phyloP scores from a whole-genome alignment of 1,140 invertebrate species.

The Orchestia grillus region DNA sequence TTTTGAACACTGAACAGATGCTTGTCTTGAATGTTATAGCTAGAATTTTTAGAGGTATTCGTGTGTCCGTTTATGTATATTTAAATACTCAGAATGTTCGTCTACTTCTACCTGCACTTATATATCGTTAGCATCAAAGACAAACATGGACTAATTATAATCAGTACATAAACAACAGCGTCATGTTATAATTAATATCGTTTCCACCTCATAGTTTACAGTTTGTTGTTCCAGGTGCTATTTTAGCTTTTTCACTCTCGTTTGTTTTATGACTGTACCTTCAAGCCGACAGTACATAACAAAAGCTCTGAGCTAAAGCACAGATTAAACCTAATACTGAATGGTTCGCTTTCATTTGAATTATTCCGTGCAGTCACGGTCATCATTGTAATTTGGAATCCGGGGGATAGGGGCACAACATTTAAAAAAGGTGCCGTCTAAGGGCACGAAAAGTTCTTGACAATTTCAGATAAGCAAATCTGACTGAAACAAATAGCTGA shows the following conservation, averaged over 20 bases:
- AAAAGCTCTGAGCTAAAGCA: background rate
- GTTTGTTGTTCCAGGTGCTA: background rate
- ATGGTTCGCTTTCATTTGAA: background rate
- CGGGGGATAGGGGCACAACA: background rate
- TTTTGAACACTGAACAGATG: no score
- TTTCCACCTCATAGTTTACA: background rate
- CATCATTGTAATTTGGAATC: background rate
- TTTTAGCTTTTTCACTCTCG: background rate
- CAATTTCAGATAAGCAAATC: background rate
- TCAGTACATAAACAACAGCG: background rate
- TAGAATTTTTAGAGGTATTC: no score
- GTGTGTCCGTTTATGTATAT: no score
- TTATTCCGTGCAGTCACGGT: background rate
- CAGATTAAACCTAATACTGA: background rate
- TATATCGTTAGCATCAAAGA: no score
- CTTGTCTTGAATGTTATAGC: no score
- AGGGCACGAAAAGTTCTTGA: background rate
- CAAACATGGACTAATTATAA: no score
- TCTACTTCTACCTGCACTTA: no score
- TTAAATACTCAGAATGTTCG: no score
- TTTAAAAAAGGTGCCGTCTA: background rate
- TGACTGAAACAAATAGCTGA: background rate
- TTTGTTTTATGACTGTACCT: background rate
- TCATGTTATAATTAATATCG: background rate
- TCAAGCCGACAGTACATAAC: background rate